Conservation (phyloP, 2,113 vertebrate genomes). For the Guaruba guarouba region DNA sequence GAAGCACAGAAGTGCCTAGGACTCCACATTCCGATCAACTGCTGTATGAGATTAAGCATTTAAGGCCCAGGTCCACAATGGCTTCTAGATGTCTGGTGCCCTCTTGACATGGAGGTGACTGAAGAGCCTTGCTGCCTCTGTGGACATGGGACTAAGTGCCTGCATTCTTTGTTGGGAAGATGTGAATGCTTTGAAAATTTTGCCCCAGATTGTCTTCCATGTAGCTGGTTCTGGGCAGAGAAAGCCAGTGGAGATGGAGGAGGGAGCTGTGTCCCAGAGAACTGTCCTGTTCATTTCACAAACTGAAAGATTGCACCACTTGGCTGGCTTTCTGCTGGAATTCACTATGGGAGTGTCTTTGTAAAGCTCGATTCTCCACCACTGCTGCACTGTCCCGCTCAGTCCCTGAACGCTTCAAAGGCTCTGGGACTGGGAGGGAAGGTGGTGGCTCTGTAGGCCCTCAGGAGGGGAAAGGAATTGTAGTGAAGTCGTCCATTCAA, state of each 20-base stretch:
- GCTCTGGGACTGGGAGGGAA: accelerated
- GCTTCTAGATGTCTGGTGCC: not conserved
- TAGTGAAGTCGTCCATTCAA: not conserved
- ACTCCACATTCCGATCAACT: not conserved
- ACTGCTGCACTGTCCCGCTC: accelerated
- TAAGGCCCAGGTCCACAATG: not conserved
- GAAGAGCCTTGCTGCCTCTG: not conserved
- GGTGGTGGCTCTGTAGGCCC: accelerated
- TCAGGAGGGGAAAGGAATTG: not conserved
- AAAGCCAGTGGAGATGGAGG: accelerated
- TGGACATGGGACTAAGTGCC: not conserved
- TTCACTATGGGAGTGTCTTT: accelerated
- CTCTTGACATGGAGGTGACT: no score
- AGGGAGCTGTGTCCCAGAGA: not conserved
- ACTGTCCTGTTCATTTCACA: constrained; percentile 23
- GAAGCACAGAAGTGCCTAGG: constrained; percentile 47
- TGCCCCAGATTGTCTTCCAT: constrained; percentile 9
- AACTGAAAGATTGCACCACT: not conserved
- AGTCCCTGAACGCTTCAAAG: accelerated
- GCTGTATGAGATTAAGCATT: not conserved
- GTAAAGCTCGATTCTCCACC: accelerated
- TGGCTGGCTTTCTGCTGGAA: not conserved
- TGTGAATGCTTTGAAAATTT: constrained; percentile 16
- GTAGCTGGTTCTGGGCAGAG: not conserved
- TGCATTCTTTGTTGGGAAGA: not conserved